Evolutionary conservation across 1,140 invertebrate genomes (phyloP).

Genomic region (Chelonus insularis): DNA sequence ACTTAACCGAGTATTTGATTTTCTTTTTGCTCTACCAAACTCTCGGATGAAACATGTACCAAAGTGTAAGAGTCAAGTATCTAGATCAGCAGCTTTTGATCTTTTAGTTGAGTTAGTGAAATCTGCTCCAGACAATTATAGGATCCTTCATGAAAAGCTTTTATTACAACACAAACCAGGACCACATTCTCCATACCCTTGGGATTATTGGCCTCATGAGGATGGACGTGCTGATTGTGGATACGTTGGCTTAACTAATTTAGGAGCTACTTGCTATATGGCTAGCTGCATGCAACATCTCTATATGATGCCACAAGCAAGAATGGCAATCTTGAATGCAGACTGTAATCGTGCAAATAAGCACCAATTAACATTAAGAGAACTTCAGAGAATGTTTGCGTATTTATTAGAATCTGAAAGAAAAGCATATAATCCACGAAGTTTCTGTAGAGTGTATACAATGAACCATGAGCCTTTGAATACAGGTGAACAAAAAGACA

Average conservation of each 20-base stretch:
- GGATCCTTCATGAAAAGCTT: conserved; percentile 78
- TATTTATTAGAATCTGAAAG: conserved; percentile 92
- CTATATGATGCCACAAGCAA: conserved; percentile 93
- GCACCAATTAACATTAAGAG: conserved; percentile 80
- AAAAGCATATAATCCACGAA: conserved; percentile 92
- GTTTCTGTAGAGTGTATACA: conserved; percentile 94
- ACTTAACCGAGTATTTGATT: conserved; percentile 78
- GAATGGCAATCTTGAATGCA: conserved; percentile 77
- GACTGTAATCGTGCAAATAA: conserved; percentile 69
- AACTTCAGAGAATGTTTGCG: conserved; percentile 93
- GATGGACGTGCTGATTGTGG: conserved; percentile 91
- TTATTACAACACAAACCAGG: conserved; percentile 85
- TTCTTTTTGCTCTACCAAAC: conserved; percentile 87
- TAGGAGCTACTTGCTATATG: conserved; percentile 97
- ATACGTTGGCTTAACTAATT: conserved; percentile 90
- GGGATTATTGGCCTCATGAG: conserved; percentile 97
- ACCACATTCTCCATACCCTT: conserved; percentile 83
- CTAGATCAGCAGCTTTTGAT: conserved; percentile 87
- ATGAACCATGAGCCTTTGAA: conserved; percentile 96
- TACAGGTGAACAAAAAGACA: conserved; percentile 96
- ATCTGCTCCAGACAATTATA: conserved; percentile 83
- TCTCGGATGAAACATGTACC: conserved; percentile 82
- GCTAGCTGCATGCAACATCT: conserved; percentile 95
- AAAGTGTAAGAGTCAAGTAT: conserved; percentile 88
- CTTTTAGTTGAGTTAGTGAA: conserved; percentile 85